Evolutionary conservation across 1,140 invertebrate species (phyloP), one percentile per base, ranked within the genome.

Genomic region (Apocrypta bakeri): DNA sequence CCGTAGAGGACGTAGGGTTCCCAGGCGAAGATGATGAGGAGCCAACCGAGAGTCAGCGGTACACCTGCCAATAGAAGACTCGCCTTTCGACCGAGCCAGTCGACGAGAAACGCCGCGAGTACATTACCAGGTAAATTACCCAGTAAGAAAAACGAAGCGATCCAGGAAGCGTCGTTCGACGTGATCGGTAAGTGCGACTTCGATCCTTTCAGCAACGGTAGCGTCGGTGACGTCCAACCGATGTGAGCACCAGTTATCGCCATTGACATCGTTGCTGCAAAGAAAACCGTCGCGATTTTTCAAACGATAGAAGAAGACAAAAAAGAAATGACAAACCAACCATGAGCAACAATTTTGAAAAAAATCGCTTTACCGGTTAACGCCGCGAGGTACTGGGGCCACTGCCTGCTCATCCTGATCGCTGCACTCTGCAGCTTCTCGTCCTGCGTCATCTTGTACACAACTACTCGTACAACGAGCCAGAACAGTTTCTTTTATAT

Each of bases 21-120:
- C 82, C 87, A 84, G 3, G 91, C 88, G 64, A 89, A 40, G 14
- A 90, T 83, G 63, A 94, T 93, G 12, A 92, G 72, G 0, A 93
- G 42, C 92, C 92, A 94, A 24, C 93, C 93, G 12, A 92, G 21
- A 1, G 90, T 76, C 37, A 94, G 89, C 1, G 93, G 93, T n/a
- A 94, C 17, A 4, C 90, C 90, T 1, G 91, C 88, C 25, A 93
- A 42, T 24, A 93, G 75, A 1, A 93, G 83, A 9, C 88, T 89
- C 2, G 85, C 84, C 86, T 93, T 94, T 0, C 94, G 87, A 25
- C 95, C 95, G 42, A 93, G 85, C 86, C 90, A 91, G 75, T 96
- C 94, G 0, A 94, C 93, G 31, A 93, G 86, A 84, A 92, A 92
- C 3, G 90, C 94, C 27, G 92, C 91, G 1, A 93, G 66, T 3